Conservation (phyloP, 2,888 invertebrate genomes). For the Ischnura elegans region DNA sequence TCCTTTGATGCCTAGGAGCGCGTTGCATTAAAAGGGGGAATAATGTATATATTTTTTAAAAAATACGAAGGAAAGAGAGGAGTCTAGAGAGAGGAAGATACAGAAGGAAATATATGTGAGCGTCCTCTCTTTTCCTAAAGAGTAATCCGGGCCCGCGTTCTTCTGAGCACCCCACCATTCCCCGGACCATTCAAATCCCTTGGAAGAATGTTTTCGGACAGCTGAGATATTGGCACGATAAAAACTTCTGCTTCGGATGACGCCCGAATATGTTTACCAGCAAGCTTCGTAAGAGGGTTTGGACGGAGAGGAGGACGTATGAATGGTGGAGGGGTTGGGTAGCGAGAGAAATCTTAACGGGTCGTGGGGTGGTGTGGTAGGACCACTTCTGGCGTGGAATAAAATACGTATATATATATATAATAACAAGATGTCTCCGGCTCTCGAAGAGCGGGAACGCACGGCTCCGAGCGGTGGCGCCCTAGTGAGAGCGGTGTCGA, state of each 20-base stretch:
- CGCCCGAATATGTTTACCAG: conserved; percentile 37
- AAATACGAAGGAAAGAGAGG: neutral
- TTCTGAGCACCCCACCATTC: neutral
- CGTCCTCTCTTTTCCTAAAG: neutral
- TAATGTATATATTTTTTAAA: too few species aligned
- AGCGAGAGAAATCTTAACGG: neutral
- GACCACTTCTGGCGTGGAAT: neutral
- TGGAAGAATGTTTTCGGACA: conserved; percentile 33
- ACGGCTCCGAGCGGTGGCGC: conserved; percentile 5
- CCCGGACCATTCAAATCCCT: conserved; percentile 42
- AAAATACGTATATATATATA: neutral
- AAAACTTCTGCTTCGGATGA: conserved; percentile 44
- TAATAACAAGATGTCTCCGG: neutral
- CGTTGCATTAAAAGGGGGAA: neutral
- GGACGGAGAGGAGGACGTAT: neutral
- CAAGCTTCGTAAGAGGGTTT: too few species aligned
- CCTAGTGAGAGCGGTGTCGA: neutral
- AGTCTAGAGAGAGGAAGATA: neutral
- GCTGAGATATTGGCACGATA: conserved; percentile 55
- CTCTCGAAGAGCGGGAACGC: neutral
- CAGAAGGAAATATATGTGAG: neutral
- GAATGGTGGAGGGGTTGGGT: neutral
- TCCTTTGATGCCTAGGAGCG: neutral
- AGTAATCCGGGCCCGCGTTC: neutral
- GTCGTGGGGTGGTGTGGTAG: neutral